phyloP scores from a whole-genome alignment of 2,113 vertebrate species.

The Eleginops maclovinus region DNA sequence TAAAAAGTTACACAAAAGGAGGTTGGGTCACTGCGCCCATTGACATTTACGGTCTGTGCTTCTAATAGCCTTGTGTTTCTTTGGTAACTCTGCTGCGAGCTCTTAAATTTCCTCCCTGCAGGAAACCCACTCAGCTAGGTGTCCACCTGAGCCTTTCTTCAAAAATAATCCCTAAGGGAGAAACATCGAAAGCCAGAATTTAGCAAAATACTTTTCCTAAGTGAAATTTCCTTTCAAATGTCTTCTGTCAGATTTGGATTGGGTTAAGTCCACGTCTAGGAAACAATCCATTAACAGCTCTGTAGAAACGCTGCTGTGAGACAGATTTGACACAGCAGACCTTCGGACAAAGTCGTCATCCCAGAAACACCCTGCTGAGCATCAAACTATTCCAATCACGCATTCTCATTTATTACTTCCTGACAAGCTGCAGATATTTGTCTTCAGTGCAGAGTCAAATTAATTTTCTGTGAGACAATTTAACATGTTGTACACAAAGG shows the following conservation, averaged over 20 bases:
- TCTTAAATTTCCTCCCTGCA: slow-evolving; percentile 28
- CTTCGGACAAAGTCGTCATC: slow-evolving; percentile 46
- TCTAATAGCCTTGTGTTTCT: slow-evolving; percentile 59
- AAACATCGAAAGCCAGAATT: slow-evolving; percentile 42
- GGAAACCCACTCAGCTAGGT: slow-evolving; percentile 32
- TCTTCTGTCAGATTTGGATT: slow-evolving; percentile 27
- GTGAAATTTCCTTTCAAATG: slow-evolving; percentile 50
- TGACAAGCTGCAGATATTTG: slow-evolving; percentile 60
- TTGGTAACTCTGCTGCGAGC: slow-evolving; percentile 25
- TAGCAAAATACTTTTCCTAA: slow-evolving; percentile 37
- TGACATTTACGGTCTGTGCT: slow-evolving; percentile 65
- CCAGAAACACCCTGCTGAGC: slow-evolving; percentile 36
- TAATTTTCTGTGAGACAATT: slow-evolving; percentile 66
- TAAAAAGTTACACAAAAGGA: slow-evolving; percentile 48
- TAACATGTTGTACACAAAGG: slow-evolving; percentile 42
- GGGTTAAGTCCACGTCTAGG: slow-evolving; percentile 32
- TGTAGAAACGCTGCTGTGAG: slow-evolving; percentile 57
- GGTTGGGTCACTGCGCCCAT: slow-evolving; percentile 49
- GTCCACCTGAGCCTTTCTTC: slow-evolving; percentile 29
- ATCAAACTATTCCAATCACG: slow-evolving; percentile 38
- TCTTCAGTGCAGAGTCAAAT: slow-evolving; percentile 51
- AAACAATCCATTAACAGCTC: slow-evolving; percentile 63
- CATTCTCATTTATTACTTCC: slow-evolving; percentile 64
- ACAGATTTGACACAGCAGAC: slow-evolving; percentile 64
- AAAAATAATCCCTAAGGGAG: slow-evolving; percentile 4